Conservation (phyloP, 2,797 vertebrate species). For the Rhabdomys pumilio region DNA sequence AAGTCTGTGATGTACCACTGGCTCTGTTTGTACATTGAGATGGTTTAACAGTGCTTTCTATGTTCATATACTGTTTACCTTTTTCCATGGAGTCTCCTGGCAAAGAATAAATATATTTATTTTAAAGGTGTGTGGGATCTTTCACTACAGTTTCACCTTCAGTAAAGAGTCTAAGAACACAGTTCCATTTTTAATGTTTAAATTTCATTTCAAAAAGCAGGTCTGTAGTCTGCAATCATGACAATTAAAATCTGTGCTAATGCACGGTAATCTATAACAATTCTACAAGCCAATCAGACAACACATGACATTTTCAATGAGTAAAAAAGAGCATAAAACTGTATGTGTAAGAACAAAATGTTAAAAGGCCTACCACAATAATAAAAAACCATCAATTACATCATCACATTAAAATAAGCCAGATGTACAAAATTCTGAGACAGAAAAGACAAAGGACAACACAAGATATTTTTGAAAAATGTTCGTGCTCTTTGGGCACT, state of each 20-base stretch:
- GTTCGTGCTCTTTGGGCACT: conserved; percentile 90
- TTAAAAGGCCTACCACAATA: conserved; percentile 99
- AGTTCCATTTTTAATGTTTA: conserved; percentile 96
- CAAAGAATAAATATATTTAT: conserved; percentile 99
- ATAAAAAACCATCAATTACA: conserved; percentile 97
- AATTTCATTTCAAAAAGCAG: conserved; percentile 99
- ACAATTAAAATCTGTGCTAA: conserved; percentile 98
- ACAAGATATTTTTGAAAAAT: conserved; percentile 92
- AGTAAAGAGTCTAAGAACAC: conserved; percentile 77
- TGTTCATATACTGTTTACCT: conserved; percentile 99
- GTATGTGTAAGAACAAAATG: conserved; percentile 96
- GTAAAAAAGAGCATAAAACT: conserved; percentile 97
- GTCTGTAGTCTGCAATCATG: conserved; percentile 94
- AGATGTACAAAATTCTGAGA: conserved; percentile 99
- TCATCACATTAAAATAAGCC: conserved; percentile 95
- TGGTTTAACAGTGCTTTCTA: conserved; percentile 98
- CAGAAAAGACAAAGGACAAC: conserved; percentile 93
- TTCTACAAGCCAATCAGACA: conserved; percentile 98
- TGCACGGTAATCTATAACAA: conserved; percentile 96
- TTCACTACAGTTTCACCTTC: conserved; percentile 74
- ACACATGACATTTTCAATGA: conserved; percentile 98
- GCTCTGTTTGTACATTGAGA: conserved; percentile 97
- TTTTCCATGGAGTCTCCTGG: conserved; percentile 98
- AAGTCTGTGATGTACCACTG: conserved; percentile 94
- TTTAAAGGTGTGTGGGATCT: conserved; percentile 92